Evolutionary conservation across 2,888 invertebrate species (phyloP).

Genomic region (Heteromyza rotundicornis): DNA sequence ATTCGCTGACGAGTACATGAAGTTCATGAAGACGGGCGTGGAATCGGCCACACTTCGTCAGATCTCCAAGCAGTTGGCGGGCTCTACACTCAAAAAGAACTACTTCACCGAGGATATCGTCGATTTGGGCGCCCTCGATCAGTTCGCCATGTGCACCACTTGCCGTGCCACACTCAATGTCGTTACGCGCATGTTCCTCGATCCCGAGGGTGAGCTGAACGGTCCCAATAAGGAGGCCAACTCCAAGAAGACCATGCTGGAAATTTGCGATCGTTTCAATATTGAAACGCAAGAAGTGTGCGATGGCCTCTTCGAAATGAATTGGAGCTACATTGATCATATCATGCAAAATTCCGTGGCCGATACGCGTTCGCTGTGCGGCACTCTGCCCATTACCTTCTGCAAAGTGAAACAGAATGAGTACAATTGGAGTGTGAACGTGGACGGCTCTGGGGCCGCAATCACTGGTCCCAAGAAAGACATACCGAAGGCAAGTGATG

Average conservation of each 20-base stretch:
- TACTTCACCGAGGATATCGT: slow-evolving; percentile 42
- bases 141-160: slow-evolving; percentile 50
- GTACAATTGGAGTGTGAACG: slow-evolving; percentile 45
- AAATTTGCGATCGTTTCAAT: slow-evolving; percentile 66
- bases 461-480: slow-evolving; percentile 43
- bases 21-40: slow-evolving; percentile 44
- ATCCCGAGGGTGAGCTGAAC: slow-evolving; percentile 63
- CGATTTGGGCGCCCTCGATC: slow-evolving; percentile 40
- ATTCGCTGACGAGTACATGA: slow-evolving; percentile 49
- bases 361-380: slow-evolving; percentile 63
- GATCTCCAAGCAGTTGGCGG: slow-evolving; percentile 42
- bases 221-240: slow-evolving; percentile 42
- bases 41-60: slow-evolving; percentile 40
- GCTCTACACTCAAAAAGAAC: slow-evolving; percentile 40
- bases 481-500: slow-evolving; percentile 36
- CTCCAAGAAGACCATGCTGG: slow-evolving; percentile 59
- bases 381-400: slow-evolving; percentile 51
- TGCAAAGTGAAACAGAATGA: slow-evolving; percentile 45
- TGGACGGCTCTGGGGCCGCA: slow-evolving; percentile 36
- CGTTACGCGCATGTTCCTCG: slow-evolving; percentile 58
- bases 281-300: slow-evolving; percentile 70
- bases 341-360: slow-evolving; percentile 65
- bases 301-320: slow-evolving; percentile 67
- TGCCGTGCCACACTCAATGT: slow-evolving; percentile 52
- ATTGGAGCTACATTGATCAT: slow-evolving; percentile 70